A percentile compares a stretch with the other conserved stretches of the same genome.
Evolutionary conservation across 2,888 invertebrate genomes (phyloP).

Genomic region (Stenolophus ochropezus): DNA sequence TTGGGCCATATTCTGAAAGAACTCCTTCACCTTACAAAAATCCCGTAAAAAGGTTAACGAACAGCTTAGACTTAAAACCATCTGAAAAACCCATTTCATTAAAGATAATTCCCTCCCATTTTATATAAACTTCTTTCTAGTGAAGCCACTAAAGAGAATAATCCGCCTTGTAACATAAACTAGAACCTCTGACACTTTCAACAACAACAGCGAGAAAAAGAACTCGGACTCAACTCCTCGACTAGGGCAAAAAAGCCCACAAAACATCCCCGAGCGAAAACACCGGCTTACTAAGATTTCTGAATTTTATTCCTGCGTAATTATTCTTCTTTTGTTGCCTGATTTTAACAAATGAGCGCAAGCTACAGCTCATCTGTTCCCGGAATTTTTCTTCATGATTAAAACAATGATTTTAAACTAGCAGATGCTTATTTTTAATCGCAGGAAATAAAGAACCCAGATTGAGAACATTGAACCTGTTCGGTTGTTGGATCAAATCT

Average conservation of each 20-base stretch:
- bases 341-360: slow-evolving; percentile 56
- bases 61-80: slow-evolving; percentile 27
- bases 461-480: background rate
- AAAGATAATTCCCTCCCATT: slow-evolving; percentile 42
- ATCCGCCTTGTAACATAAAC: slow-evolving; percentile 42
- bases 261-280: slow-evolving; percentile 4
- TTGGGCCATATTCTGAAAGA: background rate
- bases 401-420: slow-evolving; percentile 39
- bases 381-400: slow-evolving; percentile 19
- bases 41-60: slow-evolving; percentile 31
- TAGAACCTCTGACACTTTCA: slow-evolving; percentile 36
- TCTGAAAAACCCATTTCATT: slow-evolving; percentile 28
- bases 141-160: slow-evolving; percentile 41
- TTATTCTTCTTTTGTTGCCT: slow-evolving; percentile 58
- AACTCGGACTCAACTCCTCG: background rate
- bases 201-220: slow-evolving; percentile 29
- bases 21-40: background rate
- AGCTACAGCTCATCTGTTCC: slow-evolving; percentile 9
- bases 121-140: slow-evolving; percentile 38
- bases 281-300: slow-evolving; percentile 43
- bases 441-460: background rate
- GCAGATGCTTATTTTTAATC: slow-evolving; percentile 40
- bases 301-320: slow-evolving; percentile 56
- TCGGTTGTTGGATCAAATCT: background rate
- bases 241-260: slow-evolving; percentile 1